Conservation (phyloP, 2,888 invertebrate genomes). For the Beris chalybata region DNA sequence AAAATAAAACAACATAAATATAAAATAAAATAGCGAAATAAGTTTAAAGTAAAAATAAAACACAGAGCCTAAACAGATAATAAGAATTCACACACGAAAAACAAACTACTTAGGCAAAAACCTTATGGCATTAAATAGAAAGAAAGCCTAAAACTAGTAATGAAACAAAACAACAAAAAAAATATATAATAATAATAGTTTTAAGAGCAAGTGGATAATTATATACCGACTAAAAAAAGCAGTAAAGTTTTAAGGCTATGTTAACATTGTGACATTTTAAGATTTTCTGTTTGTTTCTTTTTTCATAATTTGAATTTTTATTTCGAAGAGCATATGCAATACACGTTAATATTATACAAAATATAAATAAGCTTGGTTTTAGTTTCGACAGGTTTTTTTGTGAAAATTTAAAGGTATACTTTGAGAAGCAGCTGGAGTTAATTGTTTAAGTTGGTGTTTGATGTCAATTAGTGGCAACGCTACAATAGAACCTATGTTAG, state of each 20-base stretch:
- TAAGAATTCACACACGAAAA: conserved; percentile 11
- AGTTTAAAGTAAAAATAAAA: background rate
- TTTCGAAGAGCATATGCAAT: conserved; percentile 27
- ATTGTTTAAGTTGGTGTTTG: too few species aligned
- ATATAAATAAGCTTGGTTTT: too few species aligned
- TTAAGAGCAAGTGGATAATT: conserved; percentile 21
- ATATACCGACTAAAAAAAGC: background rate
- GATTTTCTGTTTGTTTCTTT: conserved; percentile 15
- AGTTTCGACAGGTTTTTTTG: too few species aligned
- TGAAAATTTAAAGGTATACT: too few species aligned
- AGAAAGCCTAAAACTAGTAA: conserved; percentile 10
- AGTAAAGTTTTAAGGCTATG: conserved; percentile 23
- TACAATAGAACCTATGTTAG: too few species aligned
- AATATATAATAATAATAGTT: conserved; percentile 15
- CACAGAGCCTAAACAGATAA: conserved; percentile 31
- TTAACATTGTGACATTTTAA: conserved; percentile 23
- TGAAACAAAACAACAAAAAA: conserved; percentile 14
- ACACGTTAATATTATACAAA: conserved; percentile 12
- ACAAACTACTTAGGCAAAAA: conserved; percentile 9
- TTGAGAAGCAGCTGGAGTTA: too few species aligned
- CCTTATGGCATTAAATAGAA: conserved; percentile 9
- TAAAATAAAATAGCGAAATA: background rate
- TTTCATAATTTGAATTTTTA: conserved; percentile 9
- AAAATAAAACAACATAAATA: background rate
- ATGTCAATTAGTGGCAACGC: too few species aligned